phyloP scores from a whole-genome alignment of 2,888 invertebrate genomes.

The Pemphredon lugubris region DNA sequence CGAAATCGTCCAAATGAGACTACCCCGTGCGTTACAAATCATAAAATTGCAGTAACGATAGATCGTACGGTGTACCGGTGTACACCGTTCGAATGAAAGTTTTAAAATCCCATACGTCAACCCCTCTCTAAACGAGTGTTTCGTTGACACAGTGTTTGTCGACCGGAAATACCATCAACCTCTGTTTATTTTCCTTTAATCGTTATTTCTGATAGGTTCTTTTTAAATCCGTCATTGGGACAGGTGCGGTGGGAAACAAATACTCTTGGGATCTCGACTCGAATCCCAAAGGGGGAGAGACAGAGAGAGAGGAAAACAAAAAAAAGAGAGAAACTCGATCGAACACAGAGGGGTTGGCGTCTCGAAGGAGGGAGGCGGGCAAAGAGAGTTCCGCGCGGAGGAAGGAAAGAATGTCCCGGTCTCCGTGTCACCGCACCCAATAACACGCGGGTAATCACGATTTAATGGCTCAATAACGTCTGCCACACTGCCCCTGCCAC shows the following conservation, averaged over 20 bases:
- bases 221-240: slow-evolving; percentile 25
- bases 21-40: slow-evolving; percentile 12
- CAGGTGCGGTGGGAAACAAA: slow-evolving; percentile 12
- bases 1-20: background rate
- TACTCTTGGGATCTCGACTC: background rate
- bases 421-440: slow-evolving; percentile 73
- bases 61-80: background rate
- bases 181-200: background rate
- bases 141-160: background rate
- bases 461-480: slow-evolving; percentile 79
- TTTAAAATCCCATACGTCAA: slow-evolving; percentile 1
- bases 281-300: background rate
- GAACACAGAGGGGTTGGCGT: slow-evolving; percentile 5
- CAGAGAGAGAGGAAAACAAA: background rate
- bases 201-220: background rate
- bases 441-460: slow-evolving; percentile 77
- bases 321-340: background rate
- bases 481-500: slow-evolving; percentile 63
- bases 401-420: slow-evolving; percentile 61
- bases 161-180: background rate
- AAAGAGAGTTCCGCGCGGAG: background rate
- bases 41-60: slow-evolving; percentile 16
- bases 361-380: background rate
- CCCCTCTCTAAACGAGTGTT: background rate
- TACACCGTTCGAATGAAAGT: background rate